Percentiles rank a stretch among this genome's conserved stretches.
phyloP scores from a whole-genome alignment of 2,797 vertebrate species.

The Amphiprion clarkii region DNA sequence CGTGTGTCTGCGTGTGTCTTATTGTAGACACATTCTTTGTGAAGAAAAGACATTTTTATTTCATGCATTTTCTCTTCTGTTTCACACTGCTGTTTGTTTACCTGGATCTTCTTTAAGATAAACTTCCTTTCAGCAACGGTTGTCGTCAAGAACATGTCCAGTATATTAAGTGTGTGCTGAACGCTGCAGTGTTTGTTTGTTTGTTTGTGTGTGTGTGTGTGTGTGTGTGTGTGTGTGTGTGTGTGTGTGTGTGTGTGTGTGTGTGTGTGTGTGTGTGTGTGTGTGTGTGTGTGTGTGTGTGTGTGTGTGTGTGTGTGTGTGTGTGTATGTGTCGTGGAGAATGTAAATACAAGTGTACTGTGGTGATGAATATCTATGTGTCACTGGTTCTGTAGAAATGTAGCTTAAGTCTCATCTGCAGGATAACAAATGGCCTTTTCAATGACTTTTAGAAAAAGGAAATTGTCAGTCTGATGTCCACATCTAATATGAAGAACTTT shows the following conservation, averaged over 20 bases:
- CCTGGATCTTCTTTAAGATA: constrained; percentile 55
- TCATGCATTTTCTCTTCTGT: constrained; percentile 28
- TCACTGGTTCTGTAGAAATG: constrained; percentile 18
- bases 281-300: constrained; percentile 1
- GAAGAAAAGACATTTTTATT: constrained; percentile 46
- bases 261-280: constrained; percentile 45
- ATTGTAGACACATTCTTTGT: constrained; percentile 42
- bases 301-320: background rate
- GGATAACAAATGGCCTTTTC: constrained; percentile 9
- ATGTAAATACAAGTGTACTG: constrained; percentile 28
- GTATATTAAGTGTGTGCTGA: constrained; percentile 32
- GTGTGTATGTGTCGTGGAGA: constrained; percentile 10
- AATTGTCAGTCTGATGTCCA: background rate
- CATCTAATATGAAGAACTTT: background rate
- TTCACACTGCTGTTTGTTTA: constrained; percentile 55
- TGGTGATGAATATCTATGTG: constrained; percentile 27
- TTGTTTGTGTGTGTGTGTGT: background rate
- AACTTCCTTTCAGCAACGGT: constrained; percentile 34
- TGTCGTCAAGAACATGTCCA: constrained; percentile 44
- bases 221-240: background rate
- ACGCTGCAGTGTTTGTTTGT: constrained; percentile 22
- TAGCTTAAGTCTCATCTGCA: constrained; percentile 19
- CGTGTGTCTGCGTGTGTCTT: background rate
- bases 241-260: too few relatives aligned
- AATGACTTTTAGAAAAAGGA: too few relatives aligned